Base-by-base conservation (phyloP, 2,888 invertebrate genomes). In the Acleris holmiana region DNA sequence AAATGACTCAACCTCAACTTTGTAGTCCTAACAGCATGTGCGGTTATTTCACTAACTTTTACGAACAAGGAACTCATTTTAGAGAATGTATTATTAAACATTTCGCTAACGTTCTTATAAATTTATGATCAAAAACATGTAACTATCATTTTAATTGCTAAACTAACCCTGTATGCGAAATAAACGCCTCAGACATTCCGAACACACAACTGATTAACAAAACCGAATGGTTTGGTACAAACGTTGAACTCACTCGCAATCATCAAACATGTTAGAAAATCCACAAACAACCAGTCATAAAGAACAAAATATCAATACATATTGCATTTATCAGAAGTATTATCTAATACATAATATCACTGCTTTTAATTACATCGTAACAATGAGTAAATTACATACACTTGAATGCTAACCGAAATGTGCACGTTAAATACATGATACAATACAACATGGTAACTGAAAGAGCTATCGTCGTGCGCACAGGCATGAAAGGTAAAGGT, bases 401-500 rank as follows among this genome's bases (percentile, higher is more conserved):
- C 66, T 75, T 75, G 71, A 69, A 71, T 71, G 72, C 73, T 73
- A 77, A 69, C 67, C 76, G 81, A 70, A 73, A 79, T 69, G 74
- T 78, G 78, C 76, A 19, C 15, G 17, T 35, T 23, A 29, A 21
- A 29, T 72, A 76, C 68, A 75, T 79, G 73, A 78, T 73, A 73
- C 75, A 74, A 70, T 73, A 73, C 75, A 76, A 80, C 82, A 83
- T 88, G 89, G 89, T 89, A 90, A 90, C 89, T 87, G 78, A 79
- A 74, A 69, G 69, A 73, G 68, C 71, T 69, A 70, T 68, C 66
- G 63, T 71, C 78, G 84, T 80, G 82, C 82, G 83, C 83, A 78
- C 72, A 71, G 69, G 61, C 61, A 73, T 69, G 67, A 40, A 65
- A 47, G 50, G 61, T 64, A 67, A 58, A 63, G 67, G 41, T 17